Base-by-base conservation (phyloP, 2,113 vertebrate genomes). In the Malurus alboscapulatus region DNA sequence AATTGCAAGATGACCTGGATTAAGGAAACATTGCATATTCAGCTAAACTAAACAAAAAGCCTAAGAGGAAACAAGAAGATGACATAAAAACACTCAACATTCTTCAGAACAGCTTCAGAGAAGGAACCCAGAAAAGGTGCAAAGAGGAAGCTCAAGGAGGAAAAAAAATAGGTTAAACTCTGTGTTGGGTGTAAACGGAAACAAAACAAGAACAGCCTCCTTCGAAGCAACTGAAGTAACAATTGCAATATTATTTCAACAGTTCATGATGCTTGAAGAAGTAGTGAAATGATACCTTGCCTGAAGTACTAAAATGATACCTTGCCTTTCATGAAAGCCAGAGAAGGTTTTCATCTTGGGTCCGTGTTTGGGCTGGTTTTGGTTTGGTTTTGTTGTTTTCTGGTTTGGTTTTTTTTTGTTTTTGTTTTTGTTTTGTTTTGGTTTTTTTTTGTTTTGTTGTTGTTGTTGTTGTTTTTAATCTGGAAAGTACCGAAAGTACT, bases 181-280 rank as follows among this genome's bases (percentile, higher is more conserved):
- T 79, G 6, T 40, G 22, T 34, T 72, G 54, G 34, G 82, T 86
- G 34, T 71, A 66, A 77, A 86, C 77, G 65, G 44, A 88, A 92
- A 90, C 10, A 76, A 67, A 96, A 80, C 36, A 50, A 40, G 19
- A 92, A 81, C 3, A 0, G 22, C 53, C 71, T 62, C 27, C 36
- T 38, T 78, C n/a, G 68, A 32, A 71, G 84, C 17, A 77, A 90
- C 40, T 36, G 50, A 61, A 57, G 20, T 24, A 87, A 59, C 47
- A 80, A 67, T 59, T 0, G 0, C 17, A 84, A 2, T 19, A 40
- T 3, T 58, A 40, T 20, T 47, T 84, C 66, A 86, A 58, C 12
- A 48, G 58, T 18, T 89, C 20, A 57, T 0, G 0, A 75, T 21
- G 42, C 50, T 50, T 25, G 24, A 86, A 90, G 51, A 48, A 76